phyloP scores from a whole-genome alignment of 2,888 invertebrate species.

The Pristionchus maxplancki region DNA sequence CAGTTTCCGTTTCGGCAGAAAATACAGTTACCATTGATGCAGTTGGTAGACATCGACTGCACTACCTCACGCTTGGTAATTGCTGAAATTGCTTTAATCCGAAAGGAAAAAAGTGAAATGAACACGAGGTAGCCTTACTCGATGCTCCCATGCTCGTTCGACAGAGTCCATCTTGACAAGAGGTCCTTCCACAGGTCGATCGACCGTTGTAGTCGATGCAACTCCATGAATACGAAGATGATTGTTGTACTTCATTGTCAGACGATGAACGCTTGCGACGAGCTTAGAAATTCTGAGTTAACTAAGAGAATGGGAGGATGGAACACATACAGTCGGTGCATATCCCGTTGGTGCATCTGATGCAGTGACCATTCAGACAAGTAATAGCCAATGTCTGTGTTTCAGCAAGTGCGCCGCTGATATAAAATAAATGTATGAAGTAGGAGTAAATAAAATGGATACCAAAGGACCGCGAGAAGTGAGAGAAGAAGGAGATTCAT shows the following conservation, averaged over 20 bases:
- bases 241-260: background rate
- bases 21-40: background rate
- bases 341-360: background rate
- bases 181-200: background rate
- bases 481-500: background rate
- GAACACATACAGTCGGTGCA: background rate
- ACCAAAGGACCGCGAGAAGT: background rate
- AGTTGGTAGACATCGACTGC: background rate
- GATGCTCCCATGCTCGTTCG: background rate
- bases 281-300: background rate
- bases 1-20: background rate
- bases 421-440: background rate
- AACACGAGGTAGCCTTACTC: background rate
- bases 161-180: background rate
- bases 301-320: background rate
- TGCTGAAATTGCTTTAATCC: background rate
- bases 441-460: background rate
- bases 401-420: background rate
- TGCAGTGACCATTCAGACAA: background rate
- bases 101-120: background rate
- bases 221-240: background rate
- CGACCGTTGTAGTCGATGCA: background rate
- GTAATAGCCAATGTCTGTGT: background rate
- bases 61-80: background rate
- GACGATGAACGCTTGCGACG: background rate